Conservation (phyloP, 1,140 invertebrate species). For the Pseudomyrmex flavicornis region DNA sequence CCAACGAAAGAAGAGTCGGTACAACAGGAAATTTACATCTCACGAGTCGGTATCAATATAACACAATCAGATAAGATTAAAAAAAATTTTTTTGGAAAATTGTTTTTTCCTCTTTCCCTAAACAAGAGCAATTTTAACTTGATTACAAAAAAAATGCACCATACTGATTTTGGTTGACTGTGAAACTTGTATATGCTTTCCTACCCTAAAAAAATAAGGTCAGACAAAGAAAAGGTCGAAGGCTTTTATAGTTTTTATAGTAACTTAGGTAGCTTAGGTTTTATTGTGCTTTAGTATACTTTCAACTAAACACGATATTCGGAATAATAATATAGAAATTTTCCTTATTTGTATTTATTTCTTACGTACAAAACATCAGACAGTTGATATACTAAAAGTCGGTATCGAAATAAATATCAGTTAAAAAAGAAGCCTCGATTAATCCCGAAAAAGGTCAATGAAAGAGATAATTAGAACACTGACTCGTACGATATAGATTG, state of each 20-base stretch:
- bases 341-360: too few species aligned
- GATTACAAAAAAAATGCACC: neutral
- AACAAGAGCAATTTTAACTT: neutral
- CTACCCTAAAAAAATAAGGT: neutral
- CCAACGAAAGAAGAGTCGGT: conserved; percentile 74
- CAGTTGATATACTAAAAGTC: neutral
- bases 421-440: neutral
- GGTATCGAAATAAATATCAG: neutral
- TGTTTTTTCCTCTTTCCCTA: neutral
- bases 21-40: conserved; percentile 76
- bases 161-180: neutral
- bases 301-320: too few species aligned
- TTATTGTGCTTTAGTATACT: too few species aligned
- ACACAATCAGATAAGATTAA: conserved; percentile 48
- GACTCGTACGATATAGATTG: conserved; percentile 44
- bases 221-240: too few species aligned
- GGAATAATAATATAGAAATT: too few species aligned
- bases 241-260: too few species aligned
- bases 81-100: too few species aligned
- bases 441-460: conserved; percentile 14
- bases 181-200: neutral
- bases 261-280: too few species aligned
- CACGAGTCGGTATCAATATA: conserved; percentile 73
- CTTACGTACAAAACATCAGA: too few species aligned
- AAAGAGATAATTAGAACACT: conserved; percentile 53